A percentile compares a stretch with the other conserved stretches of the same genome.
Conservation (phyloP, 35 echinoderm and acorn worm species). For the Anneissia japonica region DNA sequence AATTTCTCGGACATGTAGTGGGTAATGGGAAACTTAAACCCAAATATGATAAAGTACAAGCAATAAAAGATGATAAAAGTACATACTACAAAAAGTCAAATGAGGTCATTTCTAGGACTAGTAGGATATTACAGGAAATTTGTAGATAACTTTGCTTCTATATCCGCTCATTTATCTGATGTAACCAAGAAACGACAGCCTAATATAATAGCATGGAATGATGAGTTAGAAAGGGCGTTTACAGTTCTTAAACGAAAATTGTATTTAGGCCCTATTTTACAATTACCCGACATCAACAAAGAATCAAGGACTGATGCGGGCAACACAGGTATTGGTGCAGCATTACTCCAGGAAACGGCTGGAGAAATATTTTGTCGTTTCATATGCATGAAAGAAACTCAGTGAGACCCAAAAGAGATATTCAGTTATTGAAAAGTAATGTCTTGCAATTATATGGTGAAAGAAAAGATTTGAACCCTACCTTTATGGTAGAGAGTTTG, state of each 20-base stretch:
- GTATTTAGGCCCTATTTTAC: neutral
- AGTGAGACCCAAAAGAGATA: neutral
- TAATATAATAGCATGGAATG: conserved; percentile 2
- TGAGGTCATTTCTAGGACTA: conserved; percentile 19
- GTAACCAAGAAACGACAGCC: conserved; percentile 3
- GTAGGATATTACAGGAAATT: conserved; percentile 24
- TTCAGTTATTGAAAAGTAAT: conserved; percentile 35
- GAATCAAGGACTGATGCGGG: conserved; percentile 32
- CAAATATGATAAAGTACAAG: conserved; percentile 20
- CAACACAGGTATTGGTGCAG: too few species aligned
- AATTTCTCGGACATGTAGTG: conserved; percentile 44
- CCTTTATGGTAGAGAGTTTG: conserved; percentile 44
- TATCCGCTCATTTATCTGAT: neutral
- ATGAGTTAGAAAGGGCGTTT: neutral
- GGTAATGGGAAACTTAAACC: conserved; percentile 22
- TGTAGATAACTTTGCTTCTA: conserved; percentile 9
- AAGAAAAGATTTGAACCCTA: conserved; percentile 38
- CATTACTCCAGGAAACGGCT: conserved; percentile 13
- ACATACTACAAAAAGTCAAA: conserved; percentile 1
- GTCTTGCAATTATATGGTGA: conserved; percentile 47
- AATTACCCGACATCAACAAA: neutral
- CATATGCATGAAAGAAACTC: conserved; percentile 32
- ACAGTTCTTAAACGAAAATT: neutral
- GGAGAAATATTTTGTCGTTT: conserved; percentile 26
- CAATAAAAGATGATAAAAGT: conserved; percentile 12